Evolutionary conservation across 2,888 invertebrate genomes (phyloP).

Genomic region (Dusona sp.): DNA sequence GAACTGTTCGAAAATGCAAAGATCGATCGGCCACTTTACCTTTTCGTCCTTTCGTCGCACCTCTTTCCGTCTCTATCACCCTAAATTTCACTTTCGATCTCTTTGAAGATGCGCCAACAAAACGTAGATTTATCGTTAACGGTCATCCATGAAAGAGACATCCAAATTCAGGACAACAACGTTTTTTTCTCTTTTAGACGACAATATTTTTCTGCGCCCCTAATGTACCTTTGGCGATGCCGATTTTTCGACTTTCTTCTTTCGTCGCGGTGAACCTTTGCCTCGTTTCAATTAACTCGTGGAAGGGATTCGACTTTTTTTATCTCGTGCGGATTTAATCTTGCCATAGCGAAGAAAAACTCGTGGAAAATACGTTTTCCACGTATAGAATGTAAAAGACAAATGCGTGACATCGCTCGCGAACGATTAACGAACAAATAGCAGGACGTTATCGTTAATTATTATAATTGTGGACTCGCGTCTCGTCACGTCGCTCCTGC

Average conservation of each 20-base stretch:
- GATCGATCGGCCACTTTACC: neutral
- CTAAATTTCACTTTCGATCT: neutral
- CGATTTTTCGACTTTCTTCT: constrained; percentile 30
- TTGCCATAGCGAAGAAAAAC: neutral
- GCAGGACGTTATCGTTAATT: constrained; percentile 82
- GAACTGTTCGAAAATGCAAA: neutral
- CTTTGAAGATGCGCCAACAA: neutral
- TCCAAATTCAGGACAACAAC: neutral
- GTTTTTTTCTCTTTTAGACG: neutral
- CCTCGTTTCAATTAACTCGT: constrained; percentile 23
- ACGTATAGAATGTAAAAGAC: constrained; percentile 19
- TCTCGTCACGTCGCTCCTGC: constrained; percentile 53
- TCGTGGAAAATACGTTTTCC: neutral
- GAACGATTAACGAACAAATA: constrained; percentile 83
- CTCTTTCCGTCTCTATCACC: constrained; percentile 61
- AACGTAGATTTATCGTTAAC: constrained; percentile 3
- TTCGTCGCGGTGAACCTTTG: constrained; percentile 1
- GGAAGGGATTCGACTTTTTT: neutral
- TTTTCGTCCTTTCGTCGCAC: constrained; percentile 41
- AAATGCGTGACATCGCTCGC: constrained; percentile 70
- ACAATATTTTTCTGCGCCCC: constrained; percentile 18
- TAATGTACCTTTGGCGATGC: constrained; percentile 14
- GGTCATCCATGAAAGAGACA: constrained; percentile 27
- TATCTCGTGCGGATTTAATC: neutral
- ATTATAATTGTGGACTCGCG: constrained; percentile 81